phyloP scores from a whole-genome alignment of 2,888 invertebrate species.

The Margaritifera margaritifera region DNA sequence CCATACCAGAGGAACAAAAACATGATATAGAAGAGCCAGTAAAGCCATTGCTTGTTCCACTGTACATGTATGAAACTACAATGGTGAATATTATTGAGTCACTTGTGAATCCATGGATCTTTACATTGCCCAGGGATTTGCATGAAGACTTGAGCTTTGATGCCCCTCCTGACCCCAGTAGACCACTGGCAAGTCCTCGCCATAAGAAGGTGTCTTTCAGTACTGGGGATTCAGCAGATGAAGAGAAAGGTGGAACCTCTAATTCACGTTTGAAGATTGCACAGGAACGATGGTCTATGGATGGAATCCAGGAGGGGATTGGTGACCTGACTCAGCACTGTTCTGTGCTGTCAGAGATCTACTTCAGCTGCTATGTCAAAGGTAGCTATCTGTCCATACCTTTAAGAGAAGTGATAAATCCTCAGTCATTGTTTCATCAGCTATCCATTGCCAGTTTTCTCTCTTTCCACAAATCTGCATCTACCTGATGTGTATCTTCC shows the following conservation, averaged over 20 bases:
- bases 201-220: slow-evolving; percentile 39
- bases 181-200: slow-evolving; percentile 14
- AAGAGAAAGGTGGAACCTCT: slow-evolving; percentile 24
- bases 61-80: slow-evolving; percentile 82
- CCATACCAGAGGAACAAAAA: slow-evolving; percentile 12
- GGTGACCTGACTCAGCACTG: slow-evolving; percentile 77
- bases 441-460: no score
- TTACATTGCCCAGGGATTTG: slow-evolving; percentile 56
- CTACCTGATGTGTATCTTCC: no score
- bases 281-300: slow-evolving; percentile 57
- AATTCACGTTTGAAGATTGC: slow-evolving; percentile 40
- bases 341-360: slow-evolving; percentile 77
- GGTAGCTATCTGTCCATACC: slow-evolving; percentile 61
- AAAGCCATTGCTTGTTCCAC: slow-evolving; percentile 73
- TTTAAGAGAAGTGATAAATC: not conserved
- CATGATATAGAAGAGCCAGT: slow-evolving; percentile 11
- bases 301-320: slow-evolving; percentile 48
- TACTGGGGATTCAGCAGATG: slow-evolving; percentile 20
- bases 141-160: slow-evolving; percentile 67
- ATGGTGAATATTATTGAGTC: slow-evolving; percentile 76
- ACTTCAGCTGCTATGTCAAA: slow-evolving; percentile 79
- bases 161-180: slow-evolving; percentile 7
- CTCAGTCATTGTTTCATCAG: no score
- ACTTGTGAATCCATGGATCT: slow-evolving; percentile 63
- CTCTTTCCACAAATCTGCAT: no score